Evolutionary conservation across 2,797 vertebrate species (phyloP), one percentile per base, ranked within the genome.

Genomic region (Sebastolobus alascanus): DNA sequence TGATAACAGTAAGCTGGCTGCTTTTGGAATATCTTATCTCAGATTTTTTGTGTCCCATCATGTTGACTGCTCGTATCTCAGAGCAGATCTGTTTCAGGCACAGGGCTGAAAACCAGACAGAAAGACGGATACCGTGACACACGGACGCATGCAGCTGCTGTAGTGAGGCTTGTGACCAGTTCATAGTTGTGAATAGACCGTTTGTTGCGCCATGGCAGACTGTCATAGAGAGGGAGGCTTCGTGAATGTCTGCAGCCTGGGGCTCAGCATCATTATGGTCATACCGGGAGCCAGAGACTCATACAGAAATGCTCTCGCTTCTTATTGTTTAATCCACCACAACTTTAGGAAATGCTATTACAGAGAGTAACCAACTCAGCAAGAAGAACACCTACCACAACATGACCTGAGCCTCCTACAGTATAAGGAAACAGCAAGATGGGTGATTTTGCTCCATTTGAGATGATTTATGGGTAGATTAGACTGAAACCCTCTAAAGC

Each of bases 121-220:
- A 68, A 8, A 58, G 60, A 63, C 13, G 7, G 83, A 68, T n/a
- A 63, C 73, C 54, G 4, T 35, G 66, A 69, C 68, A 46, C 70
- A 73, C 27, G 56, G 75, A 52, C 66, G 4, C 29, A 35, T 58
- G 55, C 81, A 84, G 87, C 81, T 87, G 84, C 68, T 83, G 71
- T 43, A 61, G 18, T 22, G 50, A 43, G 58, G 83, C 87, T 87
- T 84, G 87, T 92, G 90, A 92, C 83, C 70, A 66, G 63, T 55
- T 87, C 63, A 10, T 85, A 40, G 77, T 35, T 60, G 78, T 91
- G 82, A 92, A 91, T 87, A 84, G 79, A 27, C 22, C 29, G 20
- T 79, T 90, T 92, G 88, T 88, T 86, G 72, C 50, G 16, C 52
- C 12, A 33, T 18, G 18, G 58, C 33, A 33, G 77, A 73, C 65